Evolutionary conservation across 2,797 vertebrate species (phyloP).

Genomic region (Monodelphis domestica): DNA sequence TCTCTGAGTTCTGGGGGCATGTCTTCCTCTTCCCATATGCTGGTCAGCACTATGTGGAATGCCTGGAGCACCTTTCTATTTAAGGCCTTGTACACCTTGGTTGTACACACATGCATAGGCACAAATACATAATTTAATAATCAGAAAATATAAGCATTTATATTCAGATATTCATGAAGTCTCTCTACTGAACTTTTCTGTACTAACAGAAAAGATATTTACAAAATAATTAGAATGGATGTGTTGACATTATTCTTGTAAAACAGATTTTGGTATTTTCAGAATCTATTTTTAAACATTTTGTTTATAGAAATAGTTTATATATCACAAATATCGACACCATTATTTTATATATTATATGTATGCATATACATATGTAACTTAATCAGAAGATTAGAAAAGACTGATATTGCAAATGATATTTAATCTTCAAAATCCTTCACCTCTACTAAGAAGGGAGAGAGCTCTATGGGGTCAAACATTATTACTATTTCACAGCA

Average conservation of each 20-base stretch:
- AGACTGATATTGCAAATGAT: not conserved
- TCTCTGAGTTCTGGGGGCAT: no score
- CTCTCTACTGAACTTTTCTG: not conserved
- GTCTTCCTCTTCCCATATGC: no score
- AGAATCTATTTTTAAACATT: not conserved
- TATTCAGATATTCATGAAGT: not conserved
- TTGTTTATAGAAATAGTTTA: not conserved
- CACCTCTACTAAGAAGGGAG: not conserved
- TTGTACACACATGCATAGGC: not conserved
- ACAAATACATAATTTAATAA: not conserved
- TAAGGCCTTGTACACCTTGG: no score
- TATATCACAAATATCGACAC: not conserved
- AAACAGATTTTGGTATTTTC: not conserved
- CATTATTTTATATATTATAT: not conserved
- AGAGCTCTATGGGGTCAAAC: not conserved
- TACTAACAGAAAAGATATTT: not conserved
- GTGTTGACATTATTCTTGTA: not conserved
- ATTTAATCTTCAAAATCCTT: not conserved
- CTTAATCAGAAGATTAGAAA: not conserved
- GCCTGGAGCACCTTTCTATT: no score
- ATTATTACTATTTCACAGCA: not conserved
- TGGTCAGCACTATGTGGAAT: no score
- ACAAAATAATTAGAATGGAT: not conserved
- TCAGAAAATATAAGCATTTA: not conserved
- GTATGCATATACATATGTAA: not conserved